Evolutionary conservation across 2,797 vertebrate genomes (phyloP), one percentile per base, ranked within the genome.

Genomic region (Liparis tanakae): DNA sequence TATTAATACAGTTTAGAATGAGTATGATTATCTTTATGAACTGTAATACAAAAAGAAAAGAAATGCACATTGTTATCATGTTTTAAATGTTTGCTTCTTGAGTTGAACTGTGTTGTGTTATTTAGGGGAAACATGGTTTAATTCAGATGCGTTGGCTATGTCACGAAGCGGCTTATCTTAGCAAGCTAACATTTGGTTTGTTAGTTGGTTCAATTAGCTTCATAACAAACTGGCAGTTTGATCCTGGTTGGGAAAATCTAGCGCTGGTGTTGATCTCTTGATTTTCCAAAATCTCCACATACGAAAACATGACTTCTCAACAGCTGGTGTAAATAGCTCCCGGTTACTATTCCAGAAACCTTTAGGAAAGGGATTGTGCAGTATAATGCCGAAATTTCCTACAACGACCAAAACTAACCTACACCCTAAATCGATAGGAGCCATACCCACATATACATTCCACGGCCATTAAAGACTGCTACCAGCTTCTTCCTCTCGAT

Each of bases 401-500:
- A 6, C n/a, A 13, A 20, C 12, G 15, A 67, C 17, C 37, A 20
- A 14, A 57, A 33, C 20, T 39, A 30, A 37, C 22, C 60, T 1
- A 30, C 34, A 33, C 7, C 13, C 34, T 58, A 33, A 34, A 37
- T 50, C 12, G 20, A 53, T 15, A 46, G 10, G n/a, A 69, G 7
- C 5, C 18, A 46, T 39, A 33, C 10, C 3, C 15, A 4, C 39
- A 34, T 17, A 55, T 33, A 7, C 9, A 34, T 67, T 67, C 30
- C 39, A 20, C 64, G 18, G 10, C 44, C 25, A 30, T 30, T 72
- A 30, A 60, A 73, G 72, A 13, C 12, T 13, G 12, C 1, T 43
- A 74, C 44, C 34, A 10, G 64, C 33, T 60, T 39, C 8, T 33
- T 53, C 30, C n/a, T 73, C 72, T 59, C 41, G 43, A 1, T 74